Base-by-base conservation (phyloP, 1,140 invertebrate species). In the Reticulitermes speratus region DNA sequence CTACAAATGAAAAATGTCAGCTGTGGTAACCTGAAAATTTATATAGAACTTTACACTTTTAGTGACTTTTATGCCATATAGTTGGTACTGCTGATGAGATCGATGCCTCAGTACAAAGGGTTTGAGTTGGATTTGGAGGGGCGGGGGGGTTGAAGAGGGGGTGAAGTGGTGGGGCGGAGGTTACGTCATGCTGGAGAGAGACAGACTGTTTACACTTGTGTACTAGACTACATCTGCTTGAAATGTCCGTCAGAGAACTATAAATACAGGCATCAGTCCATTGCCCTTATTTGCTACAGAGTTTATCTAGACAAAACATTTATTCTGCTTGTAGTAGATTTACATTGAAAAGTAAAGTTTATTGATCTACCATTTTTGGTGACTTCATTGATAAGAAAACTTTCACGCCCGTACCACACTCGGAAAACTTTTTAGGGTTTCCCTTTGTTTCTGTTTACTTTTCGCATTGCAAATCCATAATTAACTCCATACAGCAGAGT, bases 101-200 rank as follows among this genome's bases (percentile, higher is more conserved):
- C 65, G 65, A 75, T 75, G 65, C 65, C 25, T n/a, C 65, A 75
- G 65, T 75, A 14, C 65, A 75, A 75, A n/a, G 52, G 52, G 52
- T n/a, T n/a, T 38, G 38, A 38, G 38, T 38, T 38, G 38, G n/a
- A n/a, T n/a, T n/a, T 38, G 5, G 38, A 21, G 52, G 11, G 65
- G 25, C n/a, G n/a, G 65, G 25, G n/a, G n/a, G 30, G 19, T 2
- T n/a, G 65, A 5, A 75, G 65, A 75, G 65, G 25, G 65, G 12
- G 65, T 1, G 8, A 25, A 30, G n/a, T n/a, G 65, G 25, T 8
- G 11, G 9, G 59, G 65, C 2, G 9, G 65, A 75, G n/a, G 65
- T 75, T 75, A 75, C 65, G 65, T 75, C 65, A 75, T 30, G 65
- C 65, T 14, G 25, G n/a, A 75, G 65, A 75, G 65, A 75, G 59